phyloP scores from a whole-genome alignment of 2,888 invertebrate species.

The Heliconius erato region DNA sequence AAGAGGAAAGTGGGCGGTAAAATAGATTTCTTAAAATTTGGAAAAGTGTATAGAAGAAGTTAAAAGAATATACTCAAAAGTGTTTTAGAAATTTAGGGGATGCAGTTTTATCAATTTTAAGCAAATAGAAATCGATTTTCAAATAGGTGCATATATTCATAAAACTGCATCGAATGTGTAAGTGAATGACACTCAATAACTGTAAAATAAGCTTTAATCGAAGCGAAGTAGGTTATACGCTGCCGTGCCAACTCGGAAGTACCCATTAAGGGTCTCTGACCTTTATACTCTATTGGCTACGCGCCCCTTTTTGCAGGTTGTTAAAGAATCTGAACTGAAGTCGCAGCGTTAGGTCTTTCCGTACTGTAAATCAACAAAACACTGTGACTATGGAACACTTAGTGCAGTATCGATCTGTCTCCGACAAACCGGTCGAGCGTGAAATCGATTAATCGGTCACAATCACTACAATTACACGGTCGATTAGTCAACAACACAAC shows the following conservation, averaged over 20 bases:
- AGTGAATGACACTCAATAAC: conserved; percentile 72
- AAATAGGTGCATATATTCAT: conserved; percentile 48
- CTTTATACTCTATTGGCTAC: conserved; percentile 90
- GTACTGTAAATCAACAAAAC: conserved; percentile 91
- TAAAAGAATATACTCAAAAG: conserved; percentile 28
- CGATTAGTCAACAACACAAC: conserved; percentile 8
- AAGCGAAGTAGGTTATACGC: conserved; percentile 81
- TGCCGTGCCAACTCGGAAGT: conserved; percentile 75
- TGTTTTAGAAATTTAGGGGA: conserved; percentile 38
- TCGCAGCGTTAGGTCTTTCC: conserved; percentile 98
- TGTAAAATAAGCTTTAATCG: conserved; percentile 72
- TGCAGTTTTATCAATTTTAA: conserved; percentile 45
- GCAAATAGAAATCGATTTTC: not conserved
- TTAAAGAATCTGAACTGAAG: conserved; percentile 98
- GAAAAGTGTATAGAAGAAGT: conserved; percentile 32
- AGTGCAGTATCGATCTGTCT: conserved; percentile 48
- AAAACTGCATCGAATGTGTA: conserved; percentile 75
- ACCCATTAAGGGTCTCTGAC: conserved; percentile 75
- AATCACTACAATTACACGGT: conserved; percentile 13
- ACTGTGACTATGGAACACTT: conserved; percentile 67
- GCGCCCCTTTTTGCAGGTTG: conserved; percentile 94
- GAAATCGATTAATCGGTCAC: conserved; percentile 47
- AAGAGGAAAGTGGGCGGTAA: conserved; percentile 8
- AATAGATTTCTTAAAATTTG: not conserved
- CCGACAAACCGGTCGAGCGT: conserved; percentile 39